A percentile compares a stretch with the other conserved stretches of the same genome.
Evolutionary conservation across 2,888 invertebrate species (phyloP).

Genomic region (Didymodactylos carnosus): DNA sequence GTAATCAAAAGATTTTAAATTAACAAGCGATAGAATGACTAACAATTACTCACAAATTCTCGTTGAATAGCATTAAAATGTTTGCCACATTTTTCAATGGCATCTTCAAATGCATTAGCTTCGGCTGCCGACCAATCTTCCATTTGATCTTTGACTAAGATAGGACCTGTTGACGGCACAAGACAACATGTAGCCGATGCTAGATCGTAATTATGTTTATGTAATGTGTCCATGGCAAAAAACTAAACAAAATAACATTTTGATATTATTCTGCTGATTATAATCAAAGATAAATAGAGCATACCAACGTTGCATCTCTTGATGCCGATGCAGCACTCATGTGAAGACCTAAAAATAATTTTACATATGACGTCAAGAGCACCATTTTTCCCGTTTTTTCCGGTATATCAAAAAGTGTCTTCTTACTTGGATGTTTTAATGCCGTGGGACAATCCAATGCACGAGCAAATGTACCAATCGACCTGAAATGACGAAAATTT

Average conservation of each 20-base stretch:
- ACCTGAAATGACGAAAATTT: too few relatives aligned
- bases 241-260: slow-evolving; percentile 42
- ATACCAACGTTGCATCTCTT: slow-evolving; percentile 76
- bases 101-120: slow-evolving; percentile 95
- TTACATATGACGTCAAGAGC: too few relatives aligned
- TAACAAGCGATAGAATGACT: neutral
- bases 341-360: too few relatives aligned
- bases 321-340: slow-evolving; percentile 98
- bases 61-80: slow-evolving; percentile 93
- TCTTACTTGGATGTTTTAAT: slow-evolving; percentile 13
- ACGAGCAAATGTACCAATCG: slow-evolving; percentile 92
- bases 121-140: slow-evolving; percentile 99
- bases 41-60: slow-evolving; percentile 74
- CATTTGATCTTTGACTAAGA: slow-evolving; percentile 82
- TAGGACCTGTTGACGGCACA: slow-evolving; percentile 81
- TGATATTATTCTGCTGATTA: slow-evolving; percentile 16
- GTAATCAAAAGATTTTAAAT: slow-evolving; percentile 21
- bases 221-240: slow-evolving; percentile 91
- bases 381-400: too few relatives aligned
- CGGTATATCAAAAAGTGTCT: too few relatives aligned
- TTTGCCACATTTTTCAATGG: slow-evolving; percentile 66
- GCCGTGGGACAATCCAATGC: slow-evolving; percentile 66
- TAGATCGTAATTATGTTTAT: slow-evolving; percentile 73
- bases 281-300: neutral
- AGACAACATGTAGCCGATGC: slow-evolving; percentile 71